phyloP scores from a whole-genome alignment of 2,113 vertebrate species.

The Seriola dumerili region DNA sequence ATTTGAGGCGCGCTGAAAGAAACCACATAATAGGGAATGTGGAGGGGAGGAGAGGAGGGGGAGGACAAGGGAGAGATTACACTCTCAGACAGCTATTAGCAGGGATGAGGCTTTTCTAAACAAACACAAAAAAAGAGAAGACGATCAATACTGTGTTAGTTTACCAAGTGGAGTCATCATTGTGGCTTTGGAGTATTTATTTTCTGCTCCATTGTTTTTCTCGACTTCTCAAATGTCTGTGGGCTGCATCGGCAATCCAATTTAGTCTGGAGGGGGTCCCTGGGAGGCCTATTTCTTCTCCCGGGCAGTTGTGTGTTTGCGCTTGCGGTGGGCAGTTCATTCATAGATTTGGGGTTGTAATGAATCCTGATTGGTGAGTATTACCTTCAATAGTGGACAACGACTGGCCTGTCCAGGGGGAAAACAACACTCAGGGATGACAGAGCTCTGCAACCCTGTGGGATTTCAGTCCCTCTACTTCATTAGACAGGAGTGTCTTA shows the following conservation, averaged over 20 bases:
- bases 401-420: conserved; percentile 65
- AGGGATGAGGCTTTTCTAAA: conserved; percentile 87
- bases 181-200: conserved; percentile 79
- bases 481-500: conserved; percentile 78
- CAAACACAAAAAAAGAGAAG: conserved; percentile 79
- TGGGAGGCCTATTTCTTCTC: conserved; percentile 70
- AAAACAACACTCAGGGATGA: conserved; percentile 69
- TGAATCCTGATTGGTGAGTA: conserved; percentile 78
- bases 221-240: conserved; percentile 72
- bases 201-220: conserved; percentile 83
- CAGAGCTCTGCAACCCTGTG: conserved; percentile 62
- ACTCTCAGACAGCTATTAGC: conserved; percentile 86
- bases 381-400: conserved; percentile 69
- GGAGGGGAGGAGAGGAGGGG: conserved; percentile 74
- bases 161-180: conserved; percentile 80
- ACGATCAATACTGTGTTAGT: conserved; percentile 87
- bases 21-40: conserved; percentile 78
- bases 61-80: conserved; percentile 85
- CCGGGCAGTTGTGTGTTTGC: conserved; percentile 63
- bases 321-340: conserved; percentile 64
- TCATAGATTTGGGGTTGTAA: conserved; percentile 71
- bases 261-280: conserved; percentile 75
- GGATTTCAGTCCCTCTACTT: conserved; percentile 64
- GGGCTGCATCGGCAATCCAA: conserved; percentile 83
- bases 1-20: conserved; percentile 79